These are phyloP conservation scores for Pleuronectes platessa DNA, from an alignment of 2,113 vertebrate species.

Conservation along the genomic window DNA sequence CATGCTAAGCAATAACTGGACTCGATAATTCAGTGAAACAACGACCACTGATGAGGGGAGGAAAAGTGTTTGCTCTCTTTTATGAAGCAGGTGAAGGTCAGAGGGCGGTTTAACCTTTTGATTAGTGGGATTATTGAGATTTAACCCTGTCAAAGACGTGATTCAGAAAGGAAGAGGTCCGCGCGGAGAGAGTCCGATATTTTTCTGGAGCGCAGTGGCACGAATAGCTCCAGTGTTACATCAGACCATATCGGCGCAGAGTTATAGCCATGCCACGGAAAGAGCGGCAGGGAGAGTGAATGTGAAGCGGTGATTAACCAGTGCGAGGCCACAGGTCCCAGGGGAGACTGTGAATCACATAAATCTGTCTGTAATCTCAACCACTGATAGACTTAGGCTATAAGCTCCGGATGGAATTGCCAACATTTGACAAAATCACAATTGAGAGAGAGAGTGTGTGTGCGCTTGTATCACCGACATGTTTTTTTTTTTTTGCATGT, in stretches of 20 bases:
- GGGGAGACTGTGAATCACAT: slow-evolving; percentile 75
- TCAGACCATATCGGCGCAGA: slow-evolving; percentile 41
- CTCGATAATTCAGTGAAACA: slow-evolving; percentile 58
- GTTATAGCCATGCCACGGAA: slow-evolving; percentile 49
- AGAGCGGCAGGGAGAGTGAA: slow-evolving; percentile 65
- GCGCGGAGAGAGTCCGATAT: slow-evolving; percentile 28
- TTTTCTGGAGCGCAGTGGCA: slow-evolving; percentile 11
- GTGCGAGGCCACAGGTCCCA: slow-evolving; percentile 71
- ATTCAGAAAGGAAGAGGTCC: slow-evolving; percentile 41
- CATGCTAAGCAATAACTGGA: slow-evolving; percentile 55
- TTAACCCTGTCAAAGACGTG: slow-evolving; percentile 68
- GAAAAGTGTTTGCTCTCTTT: slow-evolving; percentile 64
- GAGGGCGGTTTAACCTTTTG: slow-evolving; percentile 76
- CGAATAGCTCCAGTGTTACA: slow-evolving; percentile 48
- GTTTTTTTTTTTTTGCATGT: slow-evolving; percentile 35
- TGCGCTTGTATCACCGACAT: slow-evolving; percentile 38
- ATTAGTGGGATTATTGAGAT: slow-evolving; percentile 78
- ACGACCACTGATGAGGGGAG: slow-evolving; percentile 36
- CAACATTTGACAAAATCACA: slow-evolving; percentile 80
- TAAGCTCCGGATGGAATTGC: slow-evolving; percentile 76
- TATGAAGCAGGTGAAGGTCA: slow-evolving; percentile 79
- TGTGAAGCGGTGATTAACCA: slow-evolving; percentile 76
- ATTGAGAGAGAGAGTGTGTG: slow-evolving; percentile 42
- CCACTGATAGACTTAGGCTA: slow-evolving; percentile 79
- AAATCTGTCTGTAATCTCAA: slow-evolving; percentile 83